These are phyloP conservation scores for Chrysotoxum bicinctum DNA, from an alignment of 2,888 invertebrate species.

Conservation along the genomic window DNA sequence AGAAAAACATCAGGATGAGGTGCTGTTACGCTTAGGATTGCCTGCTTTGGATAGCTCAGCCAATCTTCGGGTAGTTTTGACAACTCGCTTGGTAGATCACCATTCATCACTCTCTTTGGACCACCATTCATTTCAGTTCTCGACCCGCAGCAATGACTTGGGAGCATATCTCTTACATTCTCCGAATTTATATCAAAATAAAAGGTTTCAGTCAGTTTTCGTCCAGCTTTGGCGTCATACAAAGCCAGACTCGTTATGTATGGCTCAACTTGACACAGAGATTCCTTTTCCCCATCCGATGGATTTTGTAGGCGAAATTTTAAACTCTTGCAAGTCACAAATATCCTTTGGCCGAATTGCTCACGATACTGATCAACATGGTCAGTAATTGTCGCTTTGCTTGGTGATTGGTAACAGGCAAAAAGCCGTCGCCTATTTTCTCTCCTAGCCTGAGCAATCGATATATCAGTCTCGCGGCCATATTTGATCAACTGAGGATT, in stretches of 20 bases:
- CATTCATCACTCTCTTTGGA: slow-evolving; percentile 25
- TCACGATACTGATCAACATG: slow-evolving; percentile 90
- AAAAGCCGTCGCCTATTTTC: slow-evolving; percentile 92
- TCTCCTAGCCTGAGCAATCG: slow-evolving; percentile 90
- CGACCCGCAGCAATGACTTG: slow-evolving; percentile 71
- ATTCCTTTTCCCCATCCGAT: slow-evolving; percentile 87
- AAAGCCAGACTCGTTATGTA: slow-evolving; percentile 94
- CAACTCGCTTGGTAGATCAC: slow-evolving; percentile 50
- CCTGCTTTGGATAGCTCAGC: slow-evolving; percentile 87
- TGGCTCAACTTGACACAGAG: slow-evolving; percentile 91
- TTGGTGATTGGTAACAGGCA: slow-evolving; percentile 84
- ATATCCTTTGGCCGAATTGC: slow-evolving; percentile 92
- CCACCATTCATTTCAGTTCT: slow-evolving; percentile 70
- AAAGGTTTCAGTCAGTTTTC: slow-evolving; percentile 96
- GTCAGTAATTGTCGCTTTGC: slow-evolving; percentile 81
- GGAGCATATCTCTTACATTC: slow-evolving; percentile 85
- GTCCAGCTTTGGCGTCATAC: slow-evolving; percentile 93
- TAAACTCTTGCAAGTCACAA: slow-evolving; percentile 91
- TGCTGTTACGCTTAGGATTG: slow-evolving; percentile 92
- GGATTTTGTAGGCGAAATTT: slow-evolving; percentile 90
- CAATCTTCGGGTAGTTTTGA: slow-evolving; percentile 88
- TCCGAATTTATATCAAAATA: slow-evolving; percentile 93
- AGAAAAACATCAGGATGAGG: slow-evolving; percentile 95
- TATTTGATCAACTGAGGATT: slow-evolving; percentile 95
- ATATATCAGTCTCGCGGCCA: slow-evolving; percentile 93